Percentiles rank a stretch among this genome's conserved stretches.
Evolutionary conservation across 2,888 invertebrate species (phyloP).

Genomic region (Drosophila cognata): DNA sequence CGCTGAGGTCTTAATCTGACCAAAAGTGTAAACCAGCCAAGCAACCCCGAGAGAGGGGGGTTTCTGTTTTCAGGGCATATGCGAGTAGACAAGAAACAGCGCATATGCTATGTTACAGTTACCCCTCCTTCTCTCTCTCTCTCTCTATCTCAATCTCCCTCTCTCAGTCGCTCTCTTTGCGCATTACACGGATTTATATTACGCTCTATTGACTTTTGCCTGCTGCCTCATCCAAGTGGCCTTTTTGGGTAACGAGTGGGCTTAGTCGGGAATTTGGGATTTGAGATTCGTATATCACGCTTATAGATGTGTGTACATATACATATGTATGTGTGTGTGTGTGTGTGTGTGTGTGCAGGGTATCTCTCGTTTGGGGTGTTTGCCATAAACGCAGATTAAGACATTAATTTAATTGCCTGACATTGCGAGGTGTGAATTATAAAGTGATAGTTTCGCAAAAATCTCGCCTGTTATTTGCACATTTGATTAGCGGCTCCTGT

Average conservation of each 20-base stretch:
- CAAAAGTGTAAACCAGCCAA: slow-evolving; percentile 79
- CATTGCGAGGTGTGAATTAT: slow-evolving; percentile 54
- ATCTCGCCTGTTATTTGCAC: slow-evolving; percentile 58
- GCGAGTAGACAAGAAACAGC: slow-evolving; percentile 43
- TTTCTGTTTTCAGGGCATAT: slow-evolving; percentile 61
- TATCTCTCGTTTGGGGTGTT: slow-evolving; percentile 69
- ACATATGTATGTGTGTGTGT: not conserved
- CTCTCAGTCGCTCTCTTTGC: slow-evolving; percentile 7
- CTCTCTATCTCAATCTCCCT: slow-evolving; percentile 1
- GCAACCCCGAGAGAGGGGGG: slow-evolving; percentile 68
- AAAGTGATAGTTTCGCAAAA: slow-evolving; percentile 27
- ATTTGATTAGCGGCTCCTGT: slow-evolving; percentile 63
- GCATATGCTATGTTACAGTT: slow-evolving; percentile 41
- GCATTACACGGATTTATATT: slow-evolving; percentile 78
- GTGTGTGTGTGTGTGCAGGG: slow-evolving; percentile 6
- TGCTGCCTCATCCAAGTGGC: slow-evolving; percentile 70
- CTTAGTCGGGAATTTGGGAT: slow-evolving; percentile 49
- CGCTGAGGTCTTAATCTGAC: slow-evolving; percentile 84
- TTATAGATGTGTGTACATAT: not conserved
- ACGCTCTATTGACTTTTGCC: slow-evolving; percentile 81
- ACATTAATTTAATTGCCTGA: slow-evolving; percentile 82
- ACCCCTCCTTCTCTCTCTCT: slow-evolving; percentile 4
- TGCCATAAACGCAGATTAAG: slow-evolving; percentile 80
- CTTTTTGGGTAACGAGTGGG: slow-evolving; percentile 68
- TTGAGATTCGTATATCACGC: slow-evolving; percentile 13